phyloP scores from a whole-genome alignment of 2,797 vertebrate genomes.

The Cynodonichthys magdalenae region DNA sequence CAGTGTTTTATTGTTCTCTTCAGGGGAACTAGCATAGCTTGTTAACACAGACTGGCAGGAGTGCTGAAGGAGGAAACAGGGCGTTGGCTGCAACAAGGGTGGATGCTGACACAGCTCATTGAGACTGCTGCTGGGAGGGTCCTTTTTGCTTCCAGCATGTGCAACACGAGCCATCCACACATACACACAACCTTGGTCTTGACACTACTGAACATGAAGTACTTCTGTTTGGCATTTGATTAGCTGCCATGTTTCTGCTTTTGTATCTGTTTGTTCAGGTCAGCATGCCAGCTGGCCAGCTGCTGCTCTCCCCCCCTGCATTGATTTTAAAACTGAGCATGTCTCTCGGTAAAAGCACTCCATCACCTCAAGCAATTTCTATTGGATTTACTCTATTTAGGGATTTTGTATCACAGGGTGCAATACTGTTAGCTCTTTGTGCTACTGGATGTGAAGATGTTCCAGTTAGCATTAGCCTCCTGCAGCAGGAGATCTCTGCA shows the following conservation, averaged over 20 bases:
- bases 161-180: conserved; percentile 22
- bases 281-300: conserved; percentile 45
- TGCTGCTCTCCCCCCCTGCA: conserved; percentile 49
- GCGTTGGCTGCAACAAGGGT: conserved; percentile 55
- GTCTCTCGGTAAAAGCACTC: conserved; percentile 9
- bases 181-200: conserved; percentile 15
- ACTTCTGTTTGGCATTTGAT: conserved; percentile 30
- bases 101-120: conserved; percentile 71
- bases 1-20: conserved; percentile 14
- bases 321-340: conserved; percentile 46
- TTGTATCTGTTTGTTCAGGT: conserved; percentile 26
- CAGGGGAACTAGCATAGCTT: conserved; percentile 24
- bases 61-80: conserved; percentile 41
- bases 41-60: conserved; percentile 31
- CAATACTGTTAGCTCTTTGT: conserved; percentile 15
- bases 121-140: conserved; percentile 64
- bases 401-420: conserved; percentile 24
- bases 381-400: conserved; percentile 15
- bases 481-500: conserved; percentile 79
- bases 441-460: conserved; percentile 26
- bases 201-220: conserved; percentile 17
- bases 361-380: conserved; percentile 4
- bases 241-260: conserved; percentile 26
- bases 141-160: conserved; percentile 43
- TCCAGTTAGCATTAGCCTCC: conserved; percentile 54